Evolutionary conservation across 2,888 invertebrate genomes (phyloP), one percentile per base, ranked within the genome.

Genomic region (Venusia cambrica): DNA sequence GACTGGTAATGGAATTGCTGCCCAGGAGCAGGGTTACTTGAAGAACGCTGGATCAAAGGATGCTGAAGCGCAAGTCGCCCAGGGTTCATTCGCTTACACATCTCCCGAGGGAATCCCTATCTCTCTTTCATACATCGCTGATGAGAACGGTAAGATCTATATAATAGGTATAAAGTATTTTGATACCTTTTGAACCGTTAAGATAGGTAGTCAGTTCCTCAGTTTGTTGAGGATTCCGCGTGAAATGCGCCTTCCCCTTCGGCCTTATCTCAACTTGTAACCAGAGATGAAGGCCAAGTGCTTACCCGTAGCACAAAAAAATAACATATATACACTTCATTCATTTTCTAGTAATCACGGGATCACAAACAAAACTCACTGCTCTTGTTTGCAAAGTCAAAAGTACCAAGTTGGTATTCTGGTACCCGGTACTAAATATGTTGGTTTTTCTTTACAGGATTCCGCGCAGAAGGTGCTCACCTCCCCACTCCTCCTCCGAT

Each of bases 1-100:
- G 71, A 92, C 93, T 31, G 93, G 90, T 13, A 93, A 94, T 58
- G 93, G 93, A 5, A 94, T 93, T 47, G 85, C 87, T 3, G 92
- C 90, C 0, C 89, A 93, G 51, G 93, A 94, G 61, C 87, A 89
- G 43, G 93, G 93, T 4, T 92, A 89, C 69, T 68, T 93, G 52
- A 93, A 93, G 78, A 92, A 93, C 62, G 80, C 90, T 13, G 93
- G 92, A 2, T 73, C 84, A 7, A 90, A 92, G 51, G 91, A 92
- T 11, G 87, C 81, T 0, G 92, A 91, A 54, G 90, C 90, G 0
- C 89, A 93, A 55, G 89, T 90, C 0, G 92, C 92, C 2, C 90
- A 92, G 62, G 94, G 94, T 2, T 89, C 89, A 10, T 92, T 88
- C 72, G 85, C 89, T 13, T 94, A 93, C 81, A 92, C 91, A 18